These are phyloP conservation scores for Hydroisotoma schaefferi DNA, from an alignment of 2,888 invertebrate genomes.

Conservation along the genomic window DNA sequence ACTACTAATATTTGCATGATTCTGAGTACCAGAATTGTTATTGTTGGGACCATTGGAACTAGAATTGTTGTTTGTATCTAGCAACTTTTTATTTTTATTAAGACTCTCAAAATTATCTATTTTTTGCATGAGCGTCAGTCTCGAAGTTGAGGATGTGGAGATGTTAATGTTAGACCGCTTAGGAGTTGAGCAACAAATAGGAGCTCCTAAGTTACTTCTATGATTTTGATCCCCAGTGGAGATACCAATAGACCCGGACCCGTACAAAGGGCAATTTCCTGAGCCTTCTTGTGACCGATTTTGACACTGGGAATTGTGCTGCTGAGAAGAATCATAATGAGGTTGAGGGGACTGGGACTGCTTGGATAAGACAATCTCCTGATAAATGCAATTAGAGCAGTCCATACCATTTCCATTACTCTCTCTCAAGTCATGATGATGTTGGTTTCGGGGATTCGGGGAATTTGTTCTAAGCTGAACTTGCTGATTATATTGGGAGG, in stretches of 20 bases:
- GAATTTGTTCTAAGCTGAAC: not conserved
- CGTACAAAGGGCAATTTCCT: constrained; percentile 6
- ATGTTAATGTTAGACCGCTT: constrained; percentile 21
- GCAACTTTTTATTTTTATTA: constrained; percentile 44
- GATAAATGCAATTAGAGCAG: constrained; percentile 29
- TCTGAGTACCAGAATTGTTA: not conserved
- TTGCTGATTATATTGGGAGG: not conserved
- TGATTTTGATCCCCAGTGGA: not conserved
- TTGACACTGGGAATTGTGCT: constrained; percentile 6
- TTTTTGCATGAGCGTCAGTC: constrained; percentile 27
- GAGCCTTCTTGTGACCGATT: constrained; percentile 8
- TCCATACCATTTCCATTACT: constrained; percentile 2
- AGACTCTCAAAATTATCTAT: constrained; percentile 48
- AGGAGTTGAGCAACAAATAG: constrained; percentile 45
- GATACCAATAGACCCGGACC: too few species aligned
- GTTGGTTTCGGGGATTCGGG: constrained; percentile 10
- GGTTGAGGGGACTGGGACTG: not conserved
- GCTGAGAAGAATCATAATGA: constrained; percentile 7
- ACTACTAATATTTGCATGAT: not conserved
- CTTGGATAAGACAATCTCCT: constrained; percentile 27
- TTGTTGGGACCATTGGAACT: too few species aligned
- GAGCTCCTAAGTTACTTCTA: constrained; percentile 33
- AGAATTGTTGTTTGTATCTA: constrained; percentile 44
- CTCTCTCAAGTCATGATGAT: not conserved
- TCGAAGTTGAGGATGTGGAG: constrained; percentile 13